phyloP scores from a whole-genome alignment of 2,113 vertebrate species.

The Grantiella picta region DNA sequence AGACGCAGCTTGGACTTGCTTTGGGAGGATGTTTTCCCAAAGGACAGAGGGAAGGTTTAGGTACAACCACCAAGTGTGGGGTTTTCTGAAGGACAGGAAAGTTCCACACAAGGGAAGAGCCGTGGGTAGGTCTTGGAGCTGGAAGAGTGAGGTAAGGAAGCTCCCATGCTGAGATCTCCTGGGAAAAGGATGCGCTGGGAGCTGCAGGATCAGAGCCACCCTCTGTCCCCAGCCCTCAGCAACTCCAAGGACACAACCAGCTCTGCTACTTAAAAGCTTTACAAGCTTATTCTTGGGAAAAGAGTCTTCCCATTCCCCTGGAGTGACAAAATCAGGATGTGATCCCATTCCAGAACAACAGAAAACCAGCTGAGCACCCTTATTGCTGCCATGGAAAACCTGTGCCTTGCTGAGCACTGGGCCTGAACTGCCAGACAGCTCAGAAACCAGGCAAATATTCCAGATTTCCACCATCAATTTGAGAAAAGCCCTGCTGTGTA shows the following conservation, averaged over 20 bases:
- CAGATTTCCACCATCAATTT: not conserved
- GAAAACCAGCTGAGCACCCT: not conserved
- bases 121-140: accelerated
- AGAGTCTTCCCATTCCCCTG: not conserved
- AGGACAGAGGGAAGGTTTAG: not conserved
- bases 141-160: not conserved
- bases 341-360: not conserved
- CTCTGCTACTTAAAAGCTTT: not conserved
- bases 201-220: not conserved
- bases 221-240: not conserved
- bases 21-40: not conserved
- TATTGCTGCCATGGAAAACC: not conserved
- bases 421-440: not conserved
- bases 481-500: not conserved
- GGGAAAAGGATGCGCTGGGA: accelerated
- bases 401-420: not conserved
- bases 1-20: not conserved
- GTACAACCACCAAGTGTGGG: not conserved
- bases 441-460: not conserved
- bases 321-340: not conserved
- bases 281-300: not conserved
- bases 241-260: accelerated
- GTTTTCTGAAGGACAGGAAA: not conserved
- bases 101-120: not conserved
- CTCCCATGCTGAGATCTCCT: not conserved